Evolutionary conservation across 1,140 invertebrate genomes (phyloP).

Genomic region (Zaprionus kolodkinae): DNA sequence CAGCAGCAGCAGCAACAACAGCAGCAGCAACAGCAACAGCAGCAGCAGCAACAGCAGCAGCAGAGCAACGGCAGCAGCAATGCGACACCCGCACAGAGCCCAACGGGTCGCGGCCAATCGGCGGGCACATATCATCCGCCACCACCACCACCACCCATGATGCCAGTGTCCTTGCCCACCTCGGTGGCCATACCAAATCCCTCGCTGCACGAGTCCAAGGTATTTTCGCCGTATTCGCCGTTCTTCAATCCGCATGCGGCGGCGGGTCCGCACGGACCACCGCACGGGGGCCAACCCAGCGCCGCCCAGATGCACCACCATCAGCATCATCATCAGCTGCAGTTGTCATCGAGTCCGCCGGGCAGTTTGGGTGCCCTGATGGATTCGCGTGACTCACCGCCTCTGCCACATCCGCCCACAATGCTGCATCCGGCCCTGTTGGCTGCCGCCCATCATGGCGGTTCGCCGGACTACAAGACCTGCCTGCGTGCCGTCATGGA

Average conservation of each 20-base stretch:
- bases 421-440: constrained; percentile 91
- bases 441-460: constrained; percentile 90
- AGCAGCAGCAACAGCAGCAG: constrained; percentile 47
- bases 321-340: constrained; percentile 81
- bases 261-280: constrained; percentile 84
- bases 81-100: constrained; percentile 85
- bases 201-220: constrained; percentile 96
- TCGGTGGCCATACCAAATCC: constrained; percentile 98
- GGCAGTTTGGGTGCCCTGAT: constrained; percentile 87
- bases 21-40: constrained; percentile 55
- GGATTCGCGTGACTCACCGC: constrained; percentile 90
- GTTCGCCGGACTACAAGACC: constrained; percentile 91
- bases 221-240: constrained; percentile 95
- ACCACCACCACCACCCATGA: constrained; percentile 88
- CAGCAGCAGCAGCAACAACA: constrained; percentile 27
- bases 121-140: constrained; percentile 86
- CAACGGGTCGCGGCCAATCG: constrained; percentile 87
- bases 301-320: constrained; percentile 84
- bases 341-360: constrained; percentile 85
- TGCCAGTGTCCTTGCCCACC: constrained; percentile 91
- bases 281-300: constrained; percentile 85
- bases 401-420: constrained; percentile 91
- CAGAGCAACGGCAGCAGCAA: constrained; percentile 61
- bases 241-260: constrained; percentile 88
- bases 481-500: constrained; percentile 88